Conservation (phyloP, 2,888 invertebrate genomes). For the Bombyx huttoni region DNA sequence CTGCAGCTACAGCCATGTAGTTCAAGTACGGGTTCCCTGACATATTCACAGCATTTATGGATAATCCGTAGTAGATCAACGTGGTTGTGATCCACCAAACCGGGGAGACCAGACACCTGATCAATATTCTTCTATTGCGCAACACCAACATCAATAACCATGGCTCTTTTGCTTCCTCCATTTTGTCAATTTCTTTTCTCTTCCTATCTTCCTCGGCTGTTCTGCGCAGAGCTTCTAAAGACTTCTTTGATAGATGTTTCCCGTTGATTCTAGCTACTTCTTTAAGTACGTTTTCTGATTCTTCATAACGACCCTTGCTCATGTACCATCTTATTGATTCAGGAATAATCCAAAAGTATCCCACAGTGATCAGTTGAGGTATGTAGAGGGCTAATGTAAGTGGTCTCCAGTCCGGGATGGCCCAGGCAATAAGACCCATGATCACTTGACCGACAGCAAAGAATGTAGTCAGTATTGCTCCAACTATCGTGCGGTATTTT, state of each 20-base stretch:
- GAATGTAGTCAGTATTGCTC: constrained; percentile 77
- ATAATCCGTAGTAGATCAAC: constrained; percentile 76
- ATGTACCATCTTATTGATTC: constrained; percentile 85
- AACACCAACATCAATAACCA: constrained; percentile 42
- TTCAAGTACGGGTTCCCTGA: constrained; percentile 75
- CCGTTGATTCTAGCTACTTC: constrained; percentile 75
- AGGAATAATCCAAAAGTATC: constrained; percentile 77
- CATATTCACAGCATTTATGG: constrained; percentile 74
- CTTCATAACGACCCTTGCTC: constrained; percentile 76
- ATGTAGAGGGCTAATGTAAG: constrained; percentile 77
- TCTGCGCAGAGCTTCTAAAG: constrained; percentile 27
- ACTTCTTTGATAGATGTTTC: constrained; percentile 36
- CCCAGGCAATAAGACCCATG: constrained; percentile 79
- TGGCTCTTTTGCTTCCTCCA: constrained; percentile 23
- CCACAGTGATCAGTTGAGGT: constrained; percentile 76
- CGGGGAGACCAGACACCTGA: constrained; percentile 34
- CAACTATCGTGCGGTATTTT: constrained; percentile 77
- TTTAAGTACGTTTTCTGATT: constrained; percentile 74
- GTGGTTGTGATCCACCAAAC: constrained; percentile 76
- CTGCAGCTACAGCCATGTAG: constrained; percentile 71
- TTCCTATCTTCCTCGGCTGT: constrained; percentile 30
- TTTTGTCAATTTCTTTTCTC: constrained; percentile 17
- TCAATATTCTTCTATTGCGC: constrained; percentile 29
- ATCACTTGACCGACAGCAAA: constrained; percentile 80
- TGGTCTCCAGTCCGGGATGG: constrained; percentile 77